Evolutionary conservation across 2,888 invertebrate species (phyloP).

Genomic region (Erebia epiphron): DNA sequence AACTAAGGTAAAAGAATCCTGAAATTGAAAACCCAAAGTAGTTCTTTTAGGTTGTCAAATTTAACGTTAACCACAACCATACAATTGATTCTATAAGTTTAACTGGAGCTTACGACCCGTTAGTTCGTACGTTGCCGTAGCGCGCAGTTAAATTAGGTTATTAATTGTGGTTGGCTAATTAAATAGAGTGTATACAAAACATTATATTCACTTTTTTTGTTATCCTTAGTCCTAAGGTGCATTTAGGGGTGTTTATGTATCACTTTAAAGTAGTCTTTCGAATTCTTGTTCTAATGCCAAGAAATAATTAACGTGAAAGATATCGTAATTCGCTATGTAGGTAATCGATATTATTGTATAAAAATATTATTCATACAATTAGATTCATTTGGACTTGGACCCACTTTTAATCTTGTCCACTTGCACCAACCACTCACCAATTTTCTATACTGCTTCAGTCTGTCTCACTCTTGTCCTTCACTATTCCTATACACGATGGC

Average conservation of each 20-base stretch:
- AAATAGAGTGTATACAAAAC: conserved; percentile 16
- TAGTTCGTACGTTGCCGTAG: conserved; percentile 12
- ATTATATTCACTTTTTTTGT: conserved; percentile 3
- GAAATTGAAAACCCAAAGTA: no score
- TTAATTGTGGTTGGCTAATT: conserved; percentile 3
- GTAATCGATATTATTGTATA: not conserved
- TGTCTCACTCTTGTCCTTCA: no score
- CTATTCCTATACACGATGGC: no score
- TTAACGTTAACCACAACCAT: no score
- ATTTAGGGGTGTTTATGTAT: conserved; percentile 20
- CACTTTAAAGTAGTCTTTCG: conserved; percentile 1
- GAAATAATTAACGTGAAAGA: not conserved
- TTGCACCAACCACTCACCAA: no score
- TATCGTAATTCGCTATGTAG: conserved; percentile 1
- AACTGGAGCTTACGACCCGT: not conserved
- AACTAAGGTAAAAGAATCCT: no score
- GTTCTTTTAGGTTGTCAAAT: no score
- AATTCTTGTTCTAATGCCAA: conserved; percentile 9
- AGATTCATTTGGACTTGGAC: no score
- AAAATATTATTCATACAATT: no score
- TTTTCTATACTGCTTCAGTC: no score
- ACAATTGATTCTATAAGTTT: not conserved
- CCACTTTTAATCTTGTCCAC: no score
- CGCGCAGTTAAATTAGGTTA: conserved; percentile 15
- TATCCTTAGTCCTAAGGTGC: conserved; percentile 23